These are phyloP conservation scores for Pegoplata infirma DNA, from an alignment of 2,888 invertebrate species.

Conservation along the genomic window DNA sequence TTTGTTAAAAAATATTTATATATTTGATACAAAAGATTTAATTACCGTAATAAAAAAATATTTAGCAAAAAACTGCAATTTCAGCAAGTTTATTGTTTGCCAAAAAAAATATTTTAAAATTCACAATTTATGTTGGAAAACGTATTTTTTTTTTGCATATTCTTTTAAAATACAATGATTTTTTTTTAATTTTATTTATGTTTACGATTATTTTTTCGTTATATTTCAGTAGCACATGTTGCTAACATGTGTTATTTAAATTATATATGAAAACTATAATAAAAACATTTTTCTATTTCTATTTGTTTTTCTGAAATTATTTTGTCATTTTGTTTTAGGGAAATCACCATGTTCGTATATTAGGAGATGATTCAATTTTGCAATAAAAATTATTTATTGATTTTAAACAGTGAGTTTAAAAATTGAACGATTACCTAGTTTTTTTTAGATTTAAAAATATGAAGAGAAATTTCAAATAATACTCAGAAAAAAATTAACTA, in stretches of 20 bases:
- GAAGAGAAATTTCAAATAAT: too few relatives aligned
- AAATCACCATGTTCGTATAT: conserved; percentile 43
- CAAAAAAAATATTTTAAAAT: background rate
- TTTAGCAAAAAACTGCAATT: background rate
- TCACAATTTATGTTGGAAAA: background rate
- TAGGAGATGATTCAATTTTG: conserved; percentile 13
- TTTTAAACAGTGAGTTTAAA: too few relatives aligned
- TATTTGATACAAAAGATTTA: background rate
- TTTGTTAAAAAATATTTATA: background rate
- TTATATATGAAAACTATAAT: conserved; percentile 7
- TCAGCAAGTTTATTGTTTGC: background rate
- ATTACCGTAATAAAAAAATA: conserved; percentile 13
- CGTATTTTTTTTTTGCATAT: background rate
- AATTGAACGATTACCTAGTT: too few relatives aligned
- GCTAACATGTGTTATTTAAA: conserved; percentile 45
- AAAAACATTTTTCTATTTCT: conserved; percentile 8
- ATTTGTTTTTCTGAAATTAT: background rate
- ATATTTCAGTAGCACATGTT: conserved; percentile 22
- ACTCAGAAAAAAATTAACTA: too few relatives aligned
- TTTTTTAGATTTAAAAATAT: too few relatives aligned
- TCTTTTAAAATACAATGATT: too few relatives aligned
- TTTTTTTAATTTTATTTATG: too few relatives aligned
- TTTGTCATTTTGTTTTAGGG: conserved; percentile 26
- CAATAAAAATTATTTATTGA: too few relatives aligned
- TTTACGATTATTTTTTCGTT: too few relatives aligned